Evolutionary conservation across 2,888 invertebrate genomes (phyloP), one percentile per base, ranked within the genome.

Genomic region (Omphaloscelis lunosa): DNA sequence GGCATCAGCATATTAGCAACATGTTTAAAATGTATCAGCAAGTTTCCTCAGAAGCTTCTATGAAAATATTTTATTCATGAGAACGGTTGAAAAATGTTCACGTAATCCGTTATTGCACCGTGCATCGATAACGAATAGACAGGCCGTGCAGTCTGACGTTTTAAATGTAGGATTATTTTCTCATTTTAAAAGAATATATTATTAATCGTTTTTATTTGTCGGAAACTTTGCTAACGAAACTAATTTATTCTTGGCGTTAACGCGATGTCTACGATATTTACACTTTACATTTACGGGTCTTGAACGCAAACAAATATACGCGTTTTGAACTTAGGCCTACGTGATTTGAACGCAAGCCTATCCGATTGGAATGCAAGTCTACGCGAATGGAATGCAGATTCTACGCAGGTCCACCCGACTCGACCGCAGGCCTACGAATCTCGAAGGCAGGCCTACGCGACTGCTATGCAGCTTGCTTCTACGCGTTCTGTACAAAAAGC

Each of bases 11-110:
- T 9, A 53, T 66, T 66, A 61, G 15, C 45, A 74, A 82, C 23
- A 62, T 41, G 34, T 62, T 75, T 7, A 56, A 75, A 75, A 75
- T 56, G 9, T 67, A 67, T 67, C 62, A 67, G 51, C 48, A 67
- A 81, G 67, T 45, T 63, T 48, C 29, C 62, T 58, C 51, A 56
- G 15, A 75, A 62, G 48, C 48, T 23, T 15, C 23, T 27, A 56
- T 34, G 23, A 76, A 51, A 41, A 83, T 83, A 70, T 80, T 82
- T 69, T 77, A 80, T 83, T 83, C 83, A 77, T 70, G 59, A 77
- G n/a, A 45, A 51, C 56, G 63, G 75, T 82, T 80, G 65, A 82
- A 77, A 77, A 77, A 77, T 83, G 61, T 77, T 77, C 69, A 77
- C 61, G 69, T 66, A 82, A 82, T 70, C 53, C 56, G 68, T 76